phyloP scores from a whole-genome alignment of 2,797 vertebrate species.

The Anabacerthia variegaticeps region DNA sequence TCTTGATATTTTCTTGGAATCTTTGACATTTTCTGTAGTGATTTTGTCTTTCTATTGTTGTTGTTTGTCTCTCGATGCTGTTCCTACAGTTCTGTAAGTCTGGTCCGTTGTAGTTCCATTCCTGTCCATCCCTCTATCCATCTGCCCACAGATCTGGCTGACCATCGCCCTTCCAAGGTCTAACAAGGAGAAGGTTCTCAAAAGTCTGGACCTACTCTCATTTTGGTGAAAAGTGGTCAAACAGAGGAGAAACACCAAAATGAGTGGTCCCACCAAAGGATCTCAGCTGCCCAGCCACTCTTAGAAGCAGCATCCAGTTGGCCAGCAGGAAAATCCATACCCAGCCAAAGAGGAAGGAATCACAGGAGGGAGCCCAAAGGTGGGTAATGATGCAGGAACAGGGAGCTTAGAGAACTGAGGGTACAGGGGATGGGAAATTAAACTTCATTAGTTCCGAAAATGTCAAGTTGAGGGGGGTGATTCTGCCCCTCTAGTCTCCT shows the following conservation, averaged over 20 bases:
- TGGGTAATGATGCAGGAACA: accelerated
- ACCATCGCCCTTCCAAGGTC: not conserved
- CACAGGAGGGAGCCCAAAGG: not conserved
- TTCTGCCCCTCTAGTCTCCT: not conserved
- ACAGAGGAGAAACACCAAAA: not conserved
- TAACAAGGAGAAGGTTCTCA: not conserved
- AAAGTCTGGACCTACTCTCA: not conserved
- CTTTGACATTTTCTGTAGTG: not conserved
- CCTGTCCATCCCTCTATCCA: not conserved
- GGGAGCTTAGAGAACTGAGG: not conserved
- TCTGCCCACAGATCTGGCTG: not conserved
- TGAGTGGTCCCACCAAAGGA: not conserved
- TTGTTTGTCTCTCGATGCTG: not conserved
- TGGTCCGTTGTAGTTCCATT: not conserved
- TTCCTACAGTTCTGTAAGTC: not conserved
- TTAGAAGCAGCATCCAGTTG: not conserved
- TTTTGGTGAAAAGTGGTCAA: not conserved
- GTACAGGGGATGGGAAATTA: not conserved
- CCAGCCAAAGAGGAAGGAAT: not conserved
- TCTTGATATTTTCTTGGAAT: not conserved
- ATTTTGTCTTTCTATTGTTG: not conserved
- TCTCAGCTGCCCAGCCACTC: not conserved
- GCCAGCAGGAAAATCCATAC: not conserved
- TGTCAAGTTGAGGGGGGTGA: accelerated
- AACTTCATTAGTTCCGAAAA: accelerated